phyloP scores from a whole-genome alignment of 2,113 vertebrate genomes.

The Oceanodroma tethys region DNA sequence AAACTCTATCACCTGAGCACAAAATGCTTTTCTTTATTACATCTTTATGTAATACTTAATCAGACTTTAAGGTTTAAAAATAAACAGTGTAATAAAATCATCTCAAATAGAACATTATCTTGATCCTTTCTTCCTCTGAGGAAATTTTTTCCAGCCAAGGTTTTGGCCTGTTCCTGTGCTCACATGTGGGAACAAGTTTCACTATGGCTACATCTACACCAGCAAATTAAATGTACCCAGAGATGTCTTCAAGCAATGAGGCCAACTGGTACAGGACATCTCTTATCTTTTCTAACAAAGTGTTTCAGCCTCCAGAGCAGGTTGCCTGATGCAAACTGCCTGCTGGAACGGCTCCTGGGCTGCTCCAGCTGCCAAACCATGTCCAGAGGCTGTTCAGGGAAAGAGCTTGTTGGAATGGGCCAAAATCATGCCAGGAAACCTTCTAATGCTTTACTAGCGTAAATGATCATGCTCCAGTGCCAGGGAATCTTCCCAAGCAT shows the following conservation, averaged over 20 bases:
- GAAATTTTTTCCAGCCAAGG: neutral
- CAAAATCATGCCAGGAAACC: neutral
- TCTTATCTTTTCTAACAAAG: neutral
- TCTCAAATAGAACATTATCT: neutral
- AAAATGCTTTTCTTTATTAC: neutral
- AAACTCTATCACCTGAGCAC: neutral
- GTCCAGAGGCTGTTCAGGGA: neutral
- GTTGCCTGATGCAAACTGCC: neutral
- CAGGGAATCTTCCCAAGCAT: neutral
- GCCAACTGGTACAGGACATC: neutral
- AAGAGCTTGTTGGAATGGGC: neutral
- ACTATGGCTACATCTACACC: neutral
- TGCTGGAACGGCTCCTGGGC: neutral
- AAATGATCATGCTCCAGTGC: neutral
- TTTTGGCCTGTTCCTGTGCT: neutral
- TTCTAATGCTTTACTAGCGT: neutral
- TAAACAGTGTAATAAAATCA: neutral
- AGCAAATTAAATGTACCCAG: neutral
- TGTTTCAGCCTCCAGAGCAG: neutral
- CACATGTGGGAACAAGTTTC: neutral
- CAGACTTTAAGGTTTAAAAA: neutral
- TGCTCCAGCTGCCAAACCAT: neutral
- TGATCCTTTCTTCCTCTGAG: neutral
- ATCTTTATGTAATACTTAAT: neutral
- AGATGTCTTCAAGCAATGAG: neutral